Evolutionary conservation across 1,140 invertebrate genomes (phyloP), one percentile per base, ranked within the genome.

Genomic region (Platyscapa corneri): DNA sequence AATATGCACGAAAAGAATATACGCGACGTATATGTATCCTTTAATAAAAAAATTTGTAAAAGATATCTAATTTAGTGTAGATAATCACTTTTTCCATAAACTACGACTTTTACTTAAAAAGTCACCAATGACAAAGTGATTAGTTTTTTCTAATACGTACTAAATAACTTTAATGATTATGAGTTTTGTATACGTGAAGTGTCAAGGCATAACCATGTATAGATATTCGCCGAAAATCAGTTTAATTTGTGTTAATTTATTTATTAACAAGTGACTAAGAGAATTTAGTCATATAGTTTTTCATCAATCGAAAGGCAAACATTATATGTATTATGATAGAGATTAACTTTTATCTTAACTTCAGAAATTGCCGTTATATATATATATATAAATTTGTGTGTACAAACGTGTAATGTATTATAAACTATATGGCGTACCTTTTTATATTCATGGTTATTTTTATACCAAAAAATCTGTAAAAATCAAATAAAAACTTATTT

Each of bases 191-290:
- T 53, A 53, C 49, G 8, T 53, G 49, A 53, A 53, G 49, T 53
- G 49, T 53, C 2, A 53, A 53, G 49, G 49, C 18, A 2, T 53
- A 53, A 53, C 18, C 49, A 64, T 30, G 60, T 64, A 27, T n/a
- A n/a, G n/a, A n/a, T n/a, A n/a, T n/a, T n/a, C n/a, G n/a, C n/a
- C n/a, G n/a, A n/a, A n/a, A n/a, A n/a, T n/a, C n/a, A n/a, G 72
- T 79, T 88, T 87, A 88, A 90, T 90, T n/a, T 87, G 75, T 85
- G 70, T 82, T 87, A 82, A 90, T 87, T 89, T 89, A 89, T 89
- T 88, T 86, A 83, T 87, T 75, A 83, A 89, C 87, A 88, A 90
- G 74, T 87, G 86, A 82, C 84, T 82, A 82, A 67, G 53, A 70
- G 49, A 72, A 80, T 86, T 82, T 78, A 46, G 37, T 87, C 89